Percentiles rank a stretch among this genome's conserved stretches.
Evolutionary conservation across 2,888 invertebrate genomes (phyloP).

Genomic region (Apamea crenata): DNA sequence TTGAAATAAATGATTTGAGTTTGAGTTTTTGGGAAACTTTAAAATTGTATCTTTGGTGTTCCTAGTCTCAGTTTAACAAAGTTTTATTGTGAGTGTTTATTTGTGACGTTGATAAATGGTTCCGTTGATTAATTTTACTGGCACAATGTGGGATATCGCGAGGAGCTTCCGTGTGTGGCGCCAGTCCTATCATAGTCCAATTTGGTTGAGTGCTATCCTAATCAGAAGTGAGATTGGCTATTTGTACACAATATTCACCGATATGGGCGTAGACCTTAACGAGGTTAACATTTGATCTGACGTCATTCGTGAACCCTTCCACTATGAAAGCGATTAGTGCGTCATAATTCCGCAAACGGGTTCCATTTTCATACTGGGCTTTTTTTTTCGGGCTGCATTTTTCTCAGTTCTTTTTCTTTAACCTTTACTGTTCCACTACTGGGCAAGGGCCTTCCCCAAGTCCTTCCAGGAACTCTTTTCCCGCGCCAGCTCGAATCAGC

Average conservation of each 20-base stretch:
- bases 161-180: constrained; percentile 57
- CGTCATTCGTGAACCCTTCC: constrained; percentile 37
- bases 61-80: constrained; percentile 55
- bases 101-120: constrained; percentile 57
- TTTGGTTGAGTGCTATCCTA: constrained; percentile 62
- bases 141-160: constrained; percentile 48
- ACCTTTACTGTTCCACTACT: background rate
- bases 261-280: constrained; percentile 48
- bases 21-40: constrained; percentile 54
- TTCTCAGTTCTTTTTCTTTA: background rate
- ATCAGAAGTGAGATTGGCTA: constrained; percentile 61
- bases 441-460: background rate
- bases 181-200: constrained; percentile 61
- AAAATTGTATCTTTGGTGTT: constrained; percentile 46
- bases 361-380: background rate
- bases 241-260: constrained; percentile 52
- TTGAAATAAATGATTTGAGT: no score
- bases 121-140: constrained; percentile 53
- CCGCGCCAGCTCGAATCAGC: background rate
- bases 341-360: constrained; percentile 7
- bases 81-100: constrained; percentile 54
- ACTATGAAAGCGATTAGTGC: constrained; percentile 27
- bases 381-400: background rate
- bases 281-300: constrained; percentile 40
- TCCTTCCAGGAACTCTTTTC: background rate